A percentile compares a stretch with the other conserved stretches of the same genome.
Evolutionary conservation across 2,888 invertebrate genomes (phyloP).

Genomic region (Drosophila prostipennis): DNA sequence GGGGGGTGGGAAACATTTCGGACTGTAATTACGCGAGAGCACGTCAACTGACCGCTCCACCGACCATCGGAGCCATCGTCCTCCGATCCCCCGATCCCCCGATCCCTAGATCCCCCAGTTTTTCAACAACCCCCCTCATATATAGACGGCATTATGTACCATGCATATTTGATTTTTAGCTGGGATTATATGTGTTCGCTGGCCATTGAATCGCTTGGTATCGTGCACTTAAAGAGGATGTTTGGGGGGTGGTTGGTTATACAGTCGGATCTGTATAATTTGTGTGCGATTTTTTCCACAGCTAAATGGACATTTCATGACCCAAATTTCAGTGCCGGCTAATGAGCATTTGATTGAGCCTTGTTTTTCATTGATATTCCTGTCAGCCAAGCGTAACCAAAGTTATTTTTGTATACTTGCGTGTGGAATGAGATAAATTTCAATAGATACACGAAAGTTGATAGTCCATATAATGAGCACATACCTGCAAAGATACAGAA

Average conservation of each 20-base stretch:
- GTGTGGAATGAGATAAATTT: conserved; percentile 16
- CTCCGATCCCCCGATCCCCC: conserved; percentile 10
- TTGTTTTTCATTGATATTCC: conserved; percentile 19
- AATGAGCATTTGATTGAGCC: conserved; percentile 49
- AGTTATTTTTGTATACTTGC: conserved; percentile 23
- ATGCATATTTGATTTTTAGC: conserved; percentile 53
- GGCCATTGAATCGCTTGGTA: conserved; percentile 32
- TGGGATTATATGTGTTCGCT: conserved; percentile 33
- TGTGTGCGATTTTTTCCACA: conserved; percentile 40
- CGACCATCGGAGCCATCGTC: conserved; percentile 56
- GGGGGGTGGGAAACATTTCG: conserved; percentile 48
- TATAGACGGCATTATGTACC: conserved; percentile 8
- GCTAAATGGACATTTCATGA: conserved; percentile 64
- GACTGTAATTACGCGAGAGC: conserved; percentile 69
- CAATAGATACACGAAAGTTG: conserved; percentile 24
- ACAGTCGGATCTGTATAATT: conserved; percentile 50
- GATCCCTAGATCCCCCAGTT: conserved; percentile 6
- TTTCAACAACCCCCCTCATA: conserved; percentile 2
- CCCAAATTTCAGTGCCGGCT: conserved; percentile 48
- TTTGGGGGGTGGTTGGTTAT: background rate
- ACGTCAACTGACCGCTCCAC: conserved; percentile 66
- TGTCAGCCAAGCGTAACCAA: conserved; percentile 45
- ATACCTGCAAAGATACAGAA: conserved; percentile 38
- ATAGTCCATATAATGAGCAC: conserved; percentile 17
- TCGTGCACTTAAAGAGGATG: conserved; percentile 44